phyloP scores from a whole-genome alignment of 2,888 invertebrate genomes.

The Coenonympha glycerion region DNA sequence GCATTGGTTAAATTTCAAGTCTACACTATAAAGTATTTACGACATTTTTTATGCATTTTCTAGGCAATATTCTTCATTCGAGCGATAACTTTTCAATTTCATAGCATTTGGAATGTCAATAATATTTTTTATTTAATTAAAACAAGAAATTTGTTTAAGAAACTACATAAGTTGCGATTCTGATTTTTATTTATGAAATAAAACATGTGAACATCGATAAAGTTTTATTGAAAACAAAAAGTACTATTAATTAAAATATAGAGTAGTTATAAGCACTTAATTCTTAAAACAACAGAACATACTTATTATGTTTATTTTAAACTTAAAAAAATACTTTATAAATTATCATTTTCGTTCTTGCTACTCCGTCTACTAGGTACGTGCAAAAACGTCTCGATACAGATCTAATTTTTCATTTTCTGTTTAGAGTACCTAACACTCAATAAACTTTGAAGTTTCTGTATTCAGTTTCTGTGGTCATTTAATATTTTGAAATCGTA shows the following conservation, averaged over 20 bases:
- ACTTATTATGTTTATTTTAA: no score
- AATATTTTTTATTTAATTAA: constrained; percentile 12
- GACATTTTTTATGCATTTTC: constrained; percentile 32
- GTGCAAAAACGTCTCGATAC: no score
- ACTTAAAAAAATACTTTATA: no score
- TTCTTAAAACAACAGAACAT: not conserved
- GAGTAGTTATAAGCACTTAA: no score
- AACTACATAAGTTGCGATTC: not conserved
- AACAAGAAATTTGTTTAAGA: not conserved
- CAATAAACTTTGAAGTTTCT: no score
- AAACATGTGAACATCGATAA: not conserved
- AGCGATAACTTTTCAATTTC: constrained; percentile 35
- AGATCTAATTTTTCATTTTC: no score
- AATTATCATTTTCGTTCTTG: no score
- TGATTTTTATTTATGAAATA: not conserved
- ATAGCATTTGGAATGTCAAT: constrained; percentile 7
- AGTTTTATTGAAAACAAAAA: not conserved
- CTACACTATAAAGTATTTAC: constrained; percentile 28
- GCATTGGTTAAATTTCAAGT: constrained; percentile 31
- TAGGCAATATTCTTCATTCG: constrained; percentile 21
- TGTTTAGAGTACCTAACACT: no score
- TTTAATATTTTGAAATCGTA: no score
- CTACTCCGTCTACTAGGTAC: no score
- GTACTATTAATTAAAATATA: no score
- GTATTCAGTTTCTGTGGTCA: no score